Evolutionary conservation across 2,113 vertebrate genomes (phyloP).

Genomic region (Thamnaconus septentrionalis): DNA sequence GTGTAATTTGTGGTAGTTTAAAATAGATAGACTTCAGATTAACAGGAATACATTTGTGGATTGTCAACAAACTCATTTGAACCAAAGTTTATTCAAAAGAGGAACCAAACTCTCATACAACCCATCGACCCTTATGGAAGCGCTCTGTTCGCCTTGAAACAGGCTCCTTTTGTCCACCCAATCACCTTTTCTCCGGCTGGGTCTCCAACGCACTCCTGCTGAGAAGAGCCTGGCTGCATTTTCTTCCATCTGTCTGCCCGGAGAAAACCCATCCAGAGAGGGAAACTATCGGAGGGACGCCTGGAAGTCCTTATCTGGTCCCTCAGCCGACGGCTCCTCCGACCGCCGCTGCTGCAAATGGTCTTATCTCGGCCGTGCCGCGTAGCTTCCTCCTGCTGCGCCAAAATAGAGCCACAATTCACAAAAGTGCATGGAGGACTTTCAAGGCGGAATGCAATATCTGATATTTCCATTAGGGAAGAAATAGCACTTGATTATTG

Average conservation of each 20-base stretch:
- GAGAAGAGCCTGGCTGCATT: slow-evolving; percentile 48
- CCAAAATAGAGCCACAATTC: slow-evolving; percentile 51
- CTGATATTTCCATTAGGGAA: slow-evolving; percentile 23
- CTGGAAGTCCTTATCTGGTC: slow-evolving; percentile 58
- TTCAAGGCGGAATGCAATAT: slow-evolving; percentile 31
- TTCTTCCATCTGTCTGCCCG: slow-evolving; percentile 59
- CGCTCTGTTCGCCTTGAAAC: not conserved
- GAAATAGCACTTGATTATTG: slow-evolving; percentile 26
- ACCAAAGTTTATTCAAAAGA: no score
- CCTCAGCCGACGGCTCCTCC: slow-evolving; percentile 42
- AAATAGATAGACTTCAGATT: no score
- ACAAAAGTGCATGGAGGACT: slow-evolving; percentile 45
- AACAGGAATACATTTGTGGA: no score
- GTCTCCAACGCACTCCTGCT: slow-evolving; percentile 48
- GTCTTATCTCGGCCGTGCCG: slow-evolving; percentile 53
- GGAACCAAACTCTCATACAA: no score
- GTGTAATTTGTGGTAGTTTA: no score
- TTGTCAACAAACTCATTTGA: no score
- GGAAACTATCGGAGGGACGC: slow-evolving; percentile 38
- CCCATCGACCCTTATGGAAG: not conserved
- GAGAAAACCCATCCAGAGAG: slow-evolving; percentile 39
- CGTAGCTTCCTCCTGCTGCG: slow-evolving; percentile 43
- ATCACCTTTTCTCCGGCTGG: slow-evolving; percentile 18
- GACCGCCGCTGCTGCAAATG: slow-evolving; percentile 35
- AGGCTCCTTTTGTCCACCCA: not conserved